Base-by-base conservation (phyloP, 2,888 invertebrate genomes). In the Pristionchus exspectatus region DNA sequence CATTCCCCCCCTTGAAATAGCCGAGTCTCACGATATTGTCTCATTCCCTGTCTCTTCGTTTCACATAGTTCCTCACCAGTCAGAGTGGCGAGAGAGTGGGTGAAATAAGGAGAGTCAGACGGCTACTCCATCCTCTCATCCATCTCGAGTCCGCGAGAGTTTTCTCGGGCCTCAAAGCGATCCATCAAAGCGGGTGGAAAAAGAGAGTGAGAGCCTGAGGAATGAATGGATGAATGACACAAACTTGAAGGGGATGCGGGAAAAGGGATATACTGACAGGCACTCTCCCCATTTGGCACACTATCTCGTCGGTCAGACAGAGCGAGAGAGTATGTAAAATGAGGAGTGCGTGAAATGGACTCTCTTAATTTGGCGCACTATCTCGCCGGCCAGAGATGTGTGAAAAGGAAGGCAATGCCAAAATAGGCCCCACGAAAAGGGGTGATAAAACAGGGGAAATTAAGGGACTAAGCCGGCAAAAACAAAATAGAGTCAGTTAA, bases 161-260 rank as follows among this genome's bases (percentile, higher is more conserved):
- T 50, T 50, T 50, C 44, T 50, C 44, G 44, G 4, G 44, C 4
- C 44, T 50, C 44, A 9, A 9, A 9, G 24, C 77, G 77, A 77
- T 77, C 44, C 77, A 77, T 77, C 77, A 77, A 77, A n/a, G 50
- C 33, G 24, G 59, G 50, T 56, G 50, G n/a, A 69, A 24, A n/a
- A 66, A 69, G 27, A n/a, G 44, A 30, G 50, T n/a, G 77, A 33
- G 44, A 44, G 77, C 30, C 69, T 24, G 77, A 77, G 24, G 69
- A 10, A 44, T 24, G 44, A n/a, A n/a, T 30, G 38, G 74, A 74
- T 74, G 74, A 33, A 38, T 74, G 38, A 74, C 33, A 50, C 44
- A 50, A 74, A 74, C 33, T 38, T 14, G 74, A 74, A n/a, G 38
- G 74, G n/a, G 50, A 44, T 21, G 24, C 14, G n/a, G 24, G 2